Percentiles rank a stretch among this genome's conserved stretches.
These are phyloP conservation scores for Coilia nasus DNA, from an alignment of 2,797 vertebrate genomes.

Conservation along the genomic window DNA sequence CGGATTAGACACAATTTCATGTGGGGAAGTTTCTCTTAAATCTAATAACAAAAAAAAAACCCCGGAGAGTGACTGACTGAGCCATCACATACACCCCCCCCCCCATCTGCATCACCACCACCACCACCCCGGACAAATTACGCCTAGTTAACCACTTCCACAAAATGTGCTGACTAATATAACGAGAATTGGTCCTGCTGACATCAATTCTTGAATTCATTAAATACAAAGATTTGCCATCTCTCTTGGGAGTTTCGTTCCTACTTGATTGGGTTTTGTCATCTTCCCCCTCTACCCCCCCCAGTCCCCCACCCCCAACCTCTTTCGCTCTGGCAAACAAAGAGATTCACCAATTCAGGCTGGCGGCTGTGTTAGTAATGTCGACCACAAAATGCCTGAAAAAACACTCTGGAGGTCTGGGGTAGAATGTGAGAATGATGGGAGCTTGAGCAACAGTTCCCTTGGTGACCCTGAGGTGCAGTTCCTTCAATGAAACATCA, in stretches of 20 bases:
- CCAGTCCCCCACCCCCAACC: background rate
- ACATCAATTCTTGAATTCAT: conserved; percentile 45
- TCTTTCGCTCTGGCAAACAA: conserved; percentile 34
- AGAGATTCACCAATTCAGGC: conserved; percentile 25
- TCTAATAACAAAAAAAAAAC: background rate
- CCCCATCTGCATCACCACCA: background rate
- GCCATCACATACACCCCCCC: background rate
- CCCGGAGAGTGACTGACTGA: background rate
- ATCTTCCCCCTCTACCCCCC: too few species aligned
- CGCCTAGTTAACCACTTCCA: background rate
- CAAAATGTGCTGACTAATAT: conserved; percentile 35
- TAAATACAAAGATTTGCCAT: conserved; percentile 18
- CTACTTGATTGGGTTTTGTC: conserved; percentile 21
- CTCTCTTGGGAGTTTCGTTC: conserved; percentile 18
- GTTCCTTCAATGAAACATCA: conserved; percentile 43
- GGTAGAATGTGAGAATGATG: conserved; percentile 28
- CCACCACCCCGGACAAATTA: background rate
- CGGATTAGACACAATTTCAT: background rate
- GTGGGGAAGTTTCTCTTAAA: conserved; percentile 3
- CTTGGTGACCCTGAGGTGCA: conserved; percentile 34
- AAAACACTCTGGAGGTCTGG: conserved; percentile 36
- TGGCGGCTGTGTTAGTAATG: conserved; percentile 45
- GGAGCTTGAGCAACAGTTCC: conserved; percentile 27
- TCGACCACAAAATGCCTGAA: conserved; percentile 31
- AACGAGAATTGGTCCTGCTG: conserved; percentile 34